phyloP scores from a whole-genome alignment of 2,888 invertebrate genomes.

The Hypolimnas misippus region DNA sequence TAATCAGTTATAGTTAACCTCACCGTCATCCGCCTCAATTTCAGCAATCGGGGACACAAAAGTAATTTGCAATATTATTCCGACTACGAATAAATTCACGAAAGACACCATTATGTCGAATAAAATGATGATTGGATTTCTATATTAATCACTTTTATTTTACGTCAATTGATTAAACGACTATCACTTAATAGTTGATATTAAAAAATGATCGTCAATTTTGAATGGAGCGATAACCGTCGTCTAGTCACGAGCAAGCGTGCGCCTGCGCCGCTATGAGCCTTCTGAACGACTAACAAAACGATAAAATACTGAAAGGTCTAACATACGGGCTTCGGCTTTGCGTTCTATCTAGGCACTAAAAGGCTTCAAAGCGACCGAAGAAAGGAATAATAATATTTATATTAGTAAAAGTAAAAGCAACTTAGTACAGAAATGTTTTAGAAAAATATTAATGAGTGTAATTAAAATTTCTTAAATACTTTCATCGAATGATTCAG shows the following conservation, averaged over 20 bases:
- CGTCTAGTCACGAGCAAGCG: slow-evolving; percentile 33
- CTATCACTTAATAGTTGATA: slow-evolving; percentile 19
- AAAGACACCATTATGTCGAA: slow-evolving; percentile 34
- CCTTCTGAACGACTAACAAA: slow-evolving; percentile 46
- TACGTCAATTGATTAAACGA: slow-evolving; percentile 26
- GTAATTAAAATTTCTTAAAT: neutral
- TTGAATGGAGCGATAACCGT: slow-evolving; percentile 33
- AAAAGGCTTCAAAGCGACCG: slow-evolving; percentile 11
- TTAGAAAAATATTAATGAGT: neutral
- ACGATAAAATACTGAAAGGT: slow-evolving; percentile 40
- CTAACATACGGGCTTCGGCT: slow-evolving; percentile 30
- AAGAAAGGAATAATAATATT: slow-evolving; percentile 4
- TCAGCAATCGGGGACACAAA: slow-evolving; percentile 70
- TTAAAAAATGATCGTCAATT: slow-evolving; percentile 28
- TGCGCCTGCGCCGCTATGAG: slow-evolving; percentile 42
- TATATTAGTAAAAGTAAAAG: slow-evolving; percentile 9
- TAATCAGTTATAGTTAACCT: slow-evolving; percentile 46
- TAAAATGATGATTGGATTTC: slow-evolving; percentile 14
- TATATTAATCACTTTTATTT: slow-evolving; percentile 33
- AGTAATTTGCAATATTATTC: slow-evolving; percentile 66
- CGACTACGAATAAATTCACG: slow-evolving; percentile 61
- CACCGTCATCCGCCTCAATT: slow-evolving; percentile 73
- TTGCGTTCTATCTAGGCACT: slow-evolving; percentile 26
- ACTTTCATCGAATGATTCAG: too few relatives aligned
- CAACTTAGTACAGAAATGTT: neutral